A percentile compares a stretch with the other conserved stretches of the same genome.
These are phyloP conservation scores for Catajapyx aquilonaris DNA, from an alignment of 1,140 invertebrate species.

Conservation along the genomic window DNA sequence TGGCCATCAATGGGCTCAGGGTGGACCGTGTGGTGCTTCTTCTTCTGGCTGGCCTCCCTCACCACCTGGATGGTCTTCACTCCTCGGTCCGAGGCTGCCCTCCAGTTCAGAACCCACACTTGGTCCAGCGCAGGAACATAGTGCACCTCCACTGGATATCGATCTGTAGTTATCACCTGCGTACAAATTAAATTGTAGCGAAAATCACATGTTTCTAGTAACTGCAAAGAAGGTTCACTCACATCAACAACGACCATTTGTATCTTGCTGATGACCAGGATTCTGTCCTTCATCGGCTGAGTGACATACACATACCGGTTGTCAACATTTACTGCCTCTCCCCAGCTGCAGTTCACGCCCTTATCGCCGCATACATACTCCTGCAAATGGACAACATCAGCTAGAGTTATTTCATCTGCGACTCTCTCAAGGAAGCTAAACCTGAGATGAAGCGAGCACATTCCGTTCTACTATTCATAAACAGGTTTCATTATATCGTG, in stretches of 20 bases:
- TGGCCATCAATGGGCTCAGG: slow-evolving; percentile 58
- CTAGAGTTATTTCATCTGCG: background rate
- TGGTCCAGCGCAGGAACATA: slow-evolving; percentile 55
- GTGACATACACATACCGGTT: slow-evolving; percentile 52
- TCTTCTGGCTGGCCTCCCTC: slow-evolving; percentile 47
- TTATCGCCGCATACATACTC: slow-evolving; percentile 49
- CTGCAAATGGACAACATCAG: slow-evolving; percentile 17
- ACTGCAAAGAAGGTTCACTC: slow-evolving; percentile 13
- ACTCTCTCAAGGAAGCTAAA: too few species aligned
- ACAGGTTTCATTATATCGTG: too few species aligned
- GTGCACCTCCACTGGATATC: slow-evolving; percentile 45
- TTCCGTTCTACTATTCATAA: too few species aligned
- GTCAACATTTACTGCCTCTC: slow-evolving; percentile 45
- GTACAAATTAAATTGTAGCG: slow-evolving; percentile 9
- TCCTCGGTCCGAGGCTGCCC: slow-evolving; percentile 29
- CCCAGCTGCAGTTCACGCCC: slow-evolving; percentile 43
- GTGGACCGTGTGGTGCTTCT: slow-evolving; percentile 55
- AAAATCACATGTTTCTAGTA: slow-evolving; percentile 3
- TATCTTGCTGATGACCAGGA: slow-evolving; percentile 46
- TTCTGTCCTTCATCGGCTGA: slow-evolving; percentile 45
- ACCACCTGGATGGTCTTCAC: slow-evolving; percentile 57
- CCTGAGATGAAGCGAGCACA: background rate
- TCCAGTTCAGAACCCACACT: slow-evolving; percentile 59
- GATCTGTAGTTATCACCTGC: slow-evolving; percentile 50
- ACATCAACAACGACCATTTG: slow-evolving; percentile 53